phyloP scores from a whole-genome alignment of 1,140 invertebrate genomes.

The Drosophila virilis region DNA sequence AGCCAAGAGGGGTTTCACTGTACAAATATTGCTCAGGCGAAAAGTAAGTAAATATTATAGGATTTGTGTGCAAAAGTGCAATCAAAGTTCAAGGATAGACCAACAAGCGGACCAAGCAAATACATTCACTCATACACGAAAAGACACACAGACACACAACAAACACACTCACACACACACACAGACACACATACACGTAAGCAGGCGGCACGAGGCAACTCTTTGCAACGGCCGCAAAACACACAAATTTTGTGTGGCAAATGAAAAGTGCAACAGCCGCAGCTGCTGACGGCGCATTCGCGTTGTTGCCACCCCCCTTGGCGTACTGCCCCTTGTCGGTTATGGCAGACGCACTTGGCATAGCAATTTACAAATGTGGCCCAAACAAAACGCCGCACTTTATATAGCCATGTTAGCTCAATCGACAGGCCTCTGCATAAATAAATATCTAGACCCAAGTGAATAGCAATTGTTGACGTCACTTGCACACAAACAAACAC shows the following conservation, averaged over 20 bases:
- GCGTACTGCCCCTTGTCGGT: background rate
- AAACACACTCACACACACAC: background rate
- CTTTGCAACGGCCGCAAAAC: constrained; percentile 1
- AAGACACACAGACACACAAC: background rate
- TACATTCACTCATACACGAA: background rate
- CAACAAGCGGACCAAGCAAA: constrained; percentile 4
- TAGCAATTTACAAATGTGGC: constrained; percentile 42
- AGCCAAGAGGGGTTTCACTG: background rate
- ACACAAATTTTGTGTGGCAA: constrained; percentile 28
- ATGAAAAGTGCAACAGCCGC: constrained; percentile 53
- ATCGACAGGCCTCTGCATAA: constrained; percentile 38
- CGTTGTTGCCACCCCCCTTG: background rate
- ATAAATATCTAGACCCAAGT: constrained; percentile 32
- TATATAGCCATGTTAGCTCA: constrained; percentile 37
- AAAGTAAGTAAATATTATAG: constrained; percentile 13
- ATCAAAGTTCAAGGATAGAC: constrained; percentile 63
- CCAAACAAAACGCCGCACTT: constrained; percentile 38
- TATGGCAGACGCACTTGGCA: constrained; percentile 28
- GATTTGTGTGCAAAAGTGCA: constrained; percentile 10
- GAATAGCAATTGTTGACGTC: constrained; percentile 44
- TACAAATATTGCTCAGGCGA: background rate
- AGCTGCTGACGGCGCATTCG: constrained; percentile 24
- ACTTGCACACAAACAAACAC: constrained; percentile 23
- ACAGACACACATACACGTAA: background rate
- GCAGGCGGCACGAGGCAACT: background rate